Conservation (phyloP, 2,797 vertebrate genomes). For the Falco rusticolus region DNA sequence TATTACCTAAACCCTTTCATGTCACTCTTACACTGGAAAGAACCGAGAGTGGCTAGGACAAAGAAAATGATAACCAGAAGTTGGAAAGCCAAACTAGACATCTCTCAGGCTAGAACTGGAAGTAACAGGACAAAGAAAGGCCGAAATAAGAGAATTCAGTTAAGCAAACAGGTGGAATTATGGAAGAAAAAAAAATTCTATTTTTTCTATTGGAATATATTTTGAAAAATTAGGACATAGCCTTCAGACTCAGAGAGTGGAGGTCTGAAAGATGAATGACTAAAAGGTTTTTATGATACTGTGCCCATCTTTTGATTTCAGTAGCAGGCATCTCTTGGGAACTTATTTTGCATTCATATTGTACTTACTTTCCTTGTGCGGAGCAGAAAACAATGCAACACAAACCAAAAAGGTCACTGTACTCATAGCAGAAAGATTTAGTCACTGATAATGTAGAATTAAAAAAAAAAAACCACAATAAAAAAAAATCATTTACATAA, state of each 20-base stretch:
- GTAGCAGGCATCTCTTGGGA: background rate
- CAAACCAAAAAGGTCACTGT: background rate
- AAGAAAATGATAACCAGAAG: background rate
- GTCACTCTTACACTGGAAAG: background rate
- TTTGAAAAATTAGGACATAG: background rate
- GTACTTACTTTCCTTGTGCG: accelerated
- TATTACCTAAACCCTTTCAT: constrained; percentile 21
- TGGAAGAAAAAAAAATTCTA: background rate
- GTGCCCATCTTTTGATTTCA: background rate
- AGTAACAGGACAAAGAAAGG: background rate
- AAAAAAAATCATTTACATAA: background rate
- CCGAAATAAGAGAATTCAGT: background rate
- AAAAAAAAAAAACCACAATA: too few relatives aligned
- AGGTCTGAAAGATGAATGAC: background rate
- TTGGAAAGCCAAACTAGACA: background rate
- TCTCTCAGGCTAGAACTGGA: background rate
- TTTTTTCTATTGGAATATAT: background rate
- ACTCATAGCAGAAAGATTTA: background rate
- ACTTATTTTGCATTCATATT: background rate
- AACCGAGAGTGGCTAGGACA: background rate
- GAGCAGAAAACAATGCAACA: background rate
- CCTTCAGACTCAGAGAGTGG: background rate
- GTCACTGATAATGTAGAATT: background rate
- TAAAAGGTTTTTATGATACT: background rate
- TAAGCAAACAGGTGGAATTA: background rate